Evolutionary conservation across 2,888 invertebrate genomes (phyloP), one percentile per base, ranked within the genome.

Genomic region (Harpalus rufipes): DNA sequence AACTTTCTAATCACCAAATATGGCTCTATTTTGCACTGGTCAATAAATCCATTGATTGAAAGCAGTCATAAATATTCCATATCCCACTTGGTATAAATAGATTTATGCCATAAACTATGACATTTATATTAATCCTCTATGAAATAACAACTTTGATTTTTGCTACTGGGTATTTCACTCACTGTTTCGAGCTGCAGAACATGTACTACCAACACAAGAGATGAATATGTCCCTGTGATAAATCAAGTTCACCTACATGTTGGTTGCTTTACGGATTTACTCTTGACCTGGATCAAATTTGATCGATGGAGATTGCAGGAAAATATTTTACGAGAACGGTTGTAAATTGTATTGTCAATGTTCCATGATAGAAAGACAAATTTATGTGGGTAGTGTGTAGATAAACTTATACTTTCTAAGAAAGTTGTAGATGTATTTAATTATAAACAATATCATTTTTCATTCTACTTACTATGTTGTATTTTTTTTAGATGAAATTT

Each of bases 241-340:
- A 63, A 63, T 63, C 63, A 63, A 21, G 63, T 63, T 63, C 63
- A 63, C 63, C 63, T 63, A 63, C 63, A 63, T 63, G 25, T 63
- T 59, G 8, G 59, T 59, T 21, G 21, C 21, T 59, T 63, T 63
- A 63, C 63, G 63, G 21, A 18, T 21, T 63, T 63, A 63, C 63
- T 63, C 63, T 63, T 63, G 63, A 63, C 63, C 63, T 63, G 63
- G 10, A 25, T 63, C 63, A 63, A 63, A 25, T 21, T 63, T 63
- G 63, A 63, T 63, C 25, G 63, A 63, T 63, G 63, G 8, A 21
- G 21, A 63, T 63, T 21, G 63, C 25, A 61, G 16, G 63, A 12
- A 63, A 63, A 63, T 63, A 59, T 59, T 63, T 25, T 63, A 10
- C 2, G 7, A 12, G 63, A 21, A 61, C 8, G 18, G 18, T 16